phyloP scores from a whole-genome alignment of 2,797 vertebrate genomes.

The Myoxocephalus aenaeus region DNA sequence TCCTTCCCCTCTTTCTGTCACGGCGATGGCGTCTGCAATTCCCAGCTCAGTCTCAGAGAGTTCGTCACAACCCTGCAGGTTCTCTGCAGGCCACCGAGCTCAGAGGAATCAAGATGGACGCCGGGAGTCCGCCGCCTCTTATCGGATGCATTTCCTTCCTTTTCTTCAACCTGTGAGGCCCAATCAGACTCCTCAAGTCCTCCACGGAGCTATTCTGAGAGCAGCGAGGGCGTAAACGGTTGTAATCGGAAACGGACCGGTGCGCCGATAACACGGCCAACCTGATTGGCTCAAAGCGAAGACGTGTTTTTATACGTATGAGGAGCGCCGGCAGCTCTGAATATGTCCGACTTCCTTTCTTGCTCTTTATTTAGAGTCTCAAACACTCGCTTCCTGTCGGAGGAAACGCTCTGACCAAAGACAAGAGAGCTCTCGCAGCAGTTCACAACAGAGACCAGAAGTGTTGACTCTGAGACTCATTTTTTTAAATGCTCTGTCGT shows the following conservation, averaged over 20 bases:
- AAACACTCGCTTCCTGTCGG: no score
- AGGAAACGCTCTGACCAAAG: no score
- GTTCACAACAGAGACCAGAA: no score
- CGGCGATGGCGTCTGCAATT: conserved; percentile 67
- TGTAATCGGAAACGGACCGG: conserved; percentile 25
- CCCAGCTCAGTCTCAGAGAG: conserved; percentile 52
- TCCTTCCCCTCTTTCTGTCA: conserved; percentile 6
- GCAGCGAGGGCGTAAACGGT: background rate
- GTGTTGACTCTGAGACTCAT: no score
- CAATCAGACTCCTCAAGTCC: no score
- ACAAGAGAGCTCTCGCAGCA: no score
- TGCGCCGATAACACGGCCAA: conserved; percentile 24
- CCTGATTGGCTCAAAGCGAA: background rate
- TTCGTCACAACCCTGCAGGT: background rate
- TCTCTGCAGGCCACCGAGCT: background rate
- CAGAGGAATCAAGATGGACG: background rate
- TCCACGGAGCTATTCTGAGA: background rate
- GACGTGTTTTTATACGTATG: background rate
- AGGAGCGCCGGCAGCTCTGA: background rate
- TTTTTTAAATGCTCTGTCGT: no score
- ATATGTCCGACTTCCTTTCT: no score
- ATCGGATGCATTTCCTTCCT: background rate
- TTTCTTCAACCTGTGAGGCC: background rate
- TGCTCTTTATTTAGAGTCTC: no score
- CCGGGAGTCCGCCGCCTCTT: background rate